These are phyloP conservation scores for Lasioglossum marginatum DNA, from an alignment of 2,888 invertebrate species.

Conservation along the genomic window DNA sequence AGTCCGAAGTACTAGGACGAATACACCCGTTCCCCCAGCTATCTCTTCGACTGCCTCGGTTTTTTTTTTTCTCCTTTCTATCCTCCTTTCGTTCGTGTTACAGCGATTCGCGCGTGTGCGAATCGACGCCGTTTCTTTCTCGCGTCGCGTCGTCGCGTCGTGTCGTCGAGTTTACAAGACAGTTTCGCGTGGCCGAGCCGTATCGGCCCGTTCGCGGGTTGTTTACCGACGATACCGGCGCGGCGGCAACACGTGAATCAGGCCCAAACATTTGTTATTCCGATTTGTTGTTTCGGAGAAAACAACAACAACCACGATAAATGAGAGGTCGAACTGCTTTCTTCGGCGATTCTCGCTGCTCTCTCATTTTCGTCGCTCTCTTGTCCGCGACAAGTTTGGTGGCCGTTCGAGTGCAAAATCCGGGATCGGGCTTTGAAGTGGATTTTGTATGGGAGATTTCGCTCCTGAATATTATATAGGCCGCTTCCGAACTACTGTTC, in stretches of 20 bases:
- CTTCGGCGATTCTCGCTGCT: too few species aligned
- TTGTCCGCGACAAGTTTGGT: too few species aligned
- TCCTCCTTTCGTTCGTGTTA: not conserved
- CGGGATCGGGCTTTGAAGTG: not conserved
- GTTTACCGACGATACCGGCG: constrained; percentile 1
- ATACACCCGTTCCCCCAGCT: constrained; percentile 14
- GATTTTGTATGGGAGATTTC: not conserved
- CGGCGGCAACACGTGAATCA: constrained; percentile 3
- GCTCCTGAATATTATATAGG: not conserved
- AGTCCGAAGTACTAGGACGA: constrained; percentile 66
- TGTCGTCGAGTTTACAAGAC: not conserved
- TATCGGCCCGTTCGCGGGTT: not conserved
- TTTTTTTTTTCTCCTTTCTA: not conserved
- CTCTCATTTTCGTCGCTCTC: too few species aligned
- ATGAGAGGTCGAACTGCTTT: too few species aligned
- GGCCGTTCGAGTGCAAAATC: too few species aligned
- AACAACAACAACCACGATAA: not conserved
- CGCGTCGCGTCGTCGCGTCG: too few species aligned
- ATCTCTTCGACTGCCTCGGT: constrained; percentile 24
- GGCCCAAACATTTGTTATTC: not conserved
- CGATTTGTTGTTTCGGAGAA: not conserved
- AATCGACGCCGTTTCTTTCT: not conserved
- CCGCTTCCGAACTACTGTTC: not conserved
- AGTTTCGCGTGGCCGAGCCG: too few species aligned
- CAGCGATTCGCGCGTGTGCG: not conserved